phyloP scores from a whole-genome alignment of 2,888 invertebrate species.

The Xestia sexstrigata region DNA sequence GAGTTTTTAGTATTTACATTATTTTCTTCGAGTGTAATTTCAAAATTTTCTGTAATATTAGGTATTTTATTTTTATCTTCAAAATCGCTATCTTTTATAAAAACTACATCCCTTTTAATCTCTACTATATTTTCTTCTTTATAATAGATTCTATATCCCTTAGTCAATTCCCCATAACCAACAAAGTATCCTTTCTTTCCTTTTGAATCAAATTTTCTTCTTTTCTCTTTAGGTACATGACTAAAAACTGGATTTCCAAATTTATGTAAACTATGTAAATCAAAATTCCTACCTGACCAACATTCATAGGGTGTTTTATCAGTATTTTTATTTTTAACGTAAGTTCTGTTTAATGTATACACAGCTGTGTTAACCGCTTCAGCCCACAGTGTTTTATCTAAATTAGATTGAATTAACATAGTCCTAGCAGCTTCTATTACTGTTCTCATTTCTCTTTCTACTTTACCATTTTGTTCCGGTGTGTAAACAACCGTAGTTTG shows the following conservation, averaged over 20 bases:
- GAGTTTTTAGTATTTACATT: not conserved
- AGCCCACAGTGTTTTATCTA: not conserved
- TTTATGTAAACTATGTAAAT: constrained; percentile 1
- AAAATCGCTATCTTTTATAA: not conserved
- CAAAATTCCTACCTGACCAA: not conserved
- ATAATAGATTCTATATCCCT: constrained; percentile 1
- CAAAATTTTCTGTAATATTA: not conserved
- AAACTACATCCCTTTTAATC: constrained; percentile 1
- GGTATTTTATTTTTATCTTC: not conserved
- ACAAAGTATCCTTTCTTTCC: constrained; percentile 4
- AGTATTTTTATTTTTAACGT: not conserved
- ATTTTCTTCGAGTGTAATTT: not conserved
- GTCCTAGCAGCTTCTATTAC: constrained; percentile 11
- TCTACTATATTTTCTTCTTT: constrained; percentile 9
- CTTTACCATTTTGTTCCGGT: constrained; percentile 7
- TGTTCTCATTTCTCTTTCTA: constrained; percentile 6
- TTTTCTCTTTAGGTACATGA: constrained; percentile 4
- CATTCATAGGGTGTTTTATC: constrained; percentile 1
- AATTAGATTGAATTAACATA: constrained; percentile 1
- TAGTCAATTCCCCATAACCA: not conserved
- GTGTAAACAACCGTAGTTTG: constrained; percentile 12
- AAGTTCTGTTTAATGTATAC: constrained; percentile 4
- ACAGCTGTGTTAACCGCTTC: constrained; percentile 4
- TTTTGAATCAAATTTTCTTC: constrained; percentile 4
- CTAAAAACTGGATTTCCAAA: constrained; percentile 1